Base-by-base conservation (phyloP, 2,888 invertebrate species). In the Byasa hedistus region DNA sequence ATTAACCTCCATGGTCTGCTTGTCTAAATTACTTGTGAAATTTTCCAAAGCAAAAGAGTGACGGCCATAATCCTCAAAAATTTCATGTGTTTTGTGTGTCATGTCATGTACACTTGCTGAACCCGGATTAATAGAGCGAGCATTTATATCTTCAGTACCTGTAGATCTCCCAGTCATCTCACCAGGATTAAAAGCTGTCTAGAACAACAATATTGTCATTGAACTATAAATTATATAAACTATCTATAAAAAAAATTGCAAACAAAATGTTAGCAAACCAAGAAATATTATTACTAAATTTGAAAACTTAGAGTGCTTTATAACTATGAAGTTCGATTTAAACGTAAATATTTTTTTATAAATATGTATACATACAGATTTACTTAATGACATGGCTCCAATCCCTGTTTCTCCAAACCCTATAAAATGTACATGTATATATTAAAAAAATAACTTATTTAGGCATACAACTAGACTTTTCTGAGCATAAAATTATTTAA, bases 81-180 rank as follows among this genome's bases (percentile, higher is more conserved):
- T 68, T 44, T 65, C 71, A 64, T 19, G 63, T 54, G 19, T 69
- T 69, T 64, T 32, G 32, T 32, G 32, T 32, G 32, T 32, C 10
- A 10, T 32, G 32, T 32, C 10, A 10, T 8, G 32, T 10, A 32
- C 10, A 32, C 32, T 56, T 61, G 60, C 22, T 12, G 73, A 21
- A 7, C 74, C 69, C 36, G 73, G 64, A 17, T 70, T 60, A 19
- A 65, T 69, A 15, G 70, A 51, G 22, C 71, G 72, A 24, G 64
- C n/a, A 3, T 73, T 65, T 3, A 76, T 68, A 19, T 85, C 85
- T 10, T 84, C 84, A 8, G 89, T 75, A 1, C 82, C 89, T 23
- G 91, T 91, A 0, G 91, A 91, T 61, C 91, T 78, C 0, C 91
- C 91, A 10, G 89, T 89, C 82, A 91, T 84, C 74, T 91, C 91